Base-by-base conservation (phyloP, 1,140 invertebrate genomes). In the Drosophila murphyi region DNA sequence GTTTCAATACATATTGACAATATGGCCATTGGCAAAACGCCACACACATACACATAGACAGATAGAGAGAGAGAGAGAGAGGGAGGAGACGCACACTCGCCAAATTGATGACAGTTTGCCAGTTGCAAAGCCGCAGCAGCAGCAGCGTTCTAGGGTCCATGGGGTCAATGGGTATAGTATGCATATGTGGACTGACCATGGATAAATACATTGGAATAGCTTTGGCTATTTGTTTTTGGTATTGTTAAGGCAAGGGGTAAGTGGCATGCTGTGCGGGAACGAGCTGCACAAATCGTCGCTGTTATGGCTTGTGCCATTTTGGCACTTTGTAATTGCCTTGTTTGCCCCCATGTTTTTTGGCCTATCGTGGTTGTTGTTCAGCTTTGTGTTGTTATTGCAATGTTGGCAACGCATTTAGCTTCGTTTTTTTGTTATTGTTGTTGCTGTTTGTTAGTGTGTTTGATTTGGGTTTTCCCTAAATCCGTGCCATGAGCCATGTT, bases 51-150 rank as follows among this genome's bases (percentile, higher is more conserved):
- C 65, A 48, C 72, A 60, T 63, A 57, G 47, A 48, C 59, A 52
- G 55, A 65, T 54, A 48, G 6, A 2, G 29, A 57, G 20, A 20
- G 20, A 20, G 20, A 20, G 20, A 20, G 20, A 20, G 20, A 20
- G 20, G 20, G 1, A 20, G 20, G 20, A 20, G 12, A 48, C 32
- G 47, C 56, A 68, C 72, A 78, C 69, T 74, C 83, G 74, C 78
- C 68, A 89, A 88, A 88, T 88, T 88, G 85, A 89, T 88, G 85
- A 88, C 85, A 88, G 85, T 89, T 89, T 89, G 85, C 85, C 85
- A 88, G 85, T 89, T 89, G 80, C 80, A 89, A 88, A 85, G 85
- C 85, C 85, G 80, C 85, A 88, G 76, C 80, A 78, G 60, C 72
- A 62, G 54, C 47, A 43, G 41, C 7, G 47, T 7, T 28, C 5